Base-by-base conservation (phyloP, 37 sponge, comb jelly and placozoan genomes). In the Ianthella basta region DNA sequence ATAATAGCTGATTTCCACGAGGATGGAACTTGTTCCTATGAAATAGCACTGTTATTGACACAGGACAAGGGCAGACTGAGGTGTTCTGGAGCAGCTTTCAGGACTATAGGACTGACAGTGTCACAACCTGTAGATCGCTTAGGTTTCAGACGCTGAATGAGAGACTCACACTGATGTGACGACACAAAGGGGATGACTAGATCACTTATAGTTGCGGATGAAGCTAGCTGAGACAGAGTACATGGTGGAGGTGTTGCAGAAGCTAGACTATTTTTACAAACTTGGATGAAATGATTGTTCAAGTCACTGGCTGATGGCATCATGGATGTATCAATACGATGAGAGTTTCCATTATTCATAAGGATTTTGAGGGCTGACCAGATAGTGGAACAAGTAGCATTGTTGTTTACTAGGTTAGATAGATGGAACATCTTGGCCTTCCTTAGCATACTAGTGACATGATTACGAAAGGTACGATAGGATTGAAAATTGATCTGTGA, bases 281-380 rank as follows among this genome's bases (percentile, higher is more conserved):
- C 73, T 72, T 72, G 73, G 35, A 32, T 32, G 39, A 72, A 72
- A 32, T 72, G 73, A 38, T 8, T 20, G 41, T 72, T 72, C 19
- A 72, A 19, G 35, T 15, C 73, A 72, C 73, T 72, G 13, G 73
- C 73, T 72, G 73, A 72, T 72, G 73, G 39, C 38, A 37, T 15
- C 32, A 40, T 34, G 35, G 73, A 72, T 34, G 73, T 20, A 33
- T 32, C 13, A 72, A 40, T 34, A 34, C 30, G 10, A 40, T 20
- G 13, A 32, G 30, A 8, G 39, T 72, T 72, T 33, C 41, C 73
- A 72, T 72, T 72, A 33, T 33, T 72, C 39, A 34, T 15, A 37
- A 72, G 39, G 8, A 72, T 19, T 19, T 72, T 72, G 10, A 72
- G 39, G 41, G 73, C 73, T 8, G 73, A 72, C 73, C 73, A 72